Evolutionary conservation across 1,140 invertebrate species (phyloP).

Genomic region (Pseudachorutes palmiensis): DNA sequence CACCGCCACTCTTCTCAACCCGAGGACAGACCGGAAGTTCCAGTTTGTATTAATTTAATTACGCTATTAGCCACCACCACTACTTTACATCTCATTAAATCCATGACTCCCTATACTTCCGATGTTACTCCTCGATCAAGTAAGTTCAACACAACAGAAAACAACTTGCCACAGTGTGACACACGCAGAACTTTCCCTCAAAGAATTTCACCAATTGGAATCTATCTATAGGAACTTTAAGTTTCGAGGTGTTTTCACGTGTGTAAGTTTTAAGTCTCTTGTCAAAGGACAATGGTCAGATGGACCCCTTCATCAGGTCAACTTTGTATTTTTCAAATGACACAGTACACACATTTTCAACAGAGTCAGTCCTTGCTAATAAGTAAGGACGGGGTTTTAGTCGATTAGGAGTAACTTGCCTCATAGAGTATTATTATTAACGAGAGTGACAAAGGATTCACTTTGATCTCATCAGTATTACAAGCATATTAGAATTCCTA

Average conservation of each 20-base stretch:
- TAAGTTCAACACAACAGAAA: conserved; percentile 4
- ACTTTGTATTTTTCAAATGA: too few species aligned
- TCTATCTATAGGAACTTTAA: background rate
- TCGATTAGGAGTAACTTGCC: background rate
- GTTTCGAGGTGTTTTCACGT: too few species aligned
- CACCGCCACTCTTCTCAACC: background rate
- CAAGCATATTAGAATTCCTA: background rate
- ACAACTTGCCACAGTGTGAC: background rate
- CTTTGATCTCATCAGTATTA: conserved; percentile 12
- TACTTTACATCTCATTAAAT: conserved; percentile 1
- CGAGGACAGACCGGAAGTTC: background rate
- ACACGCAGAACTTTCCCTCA: background rate
- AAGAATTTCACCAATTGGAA: background rate
- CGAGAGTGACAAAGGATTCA: background rate
- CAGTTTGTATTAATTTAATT: background rate
- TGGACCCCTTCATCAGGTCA: too few species aligned
- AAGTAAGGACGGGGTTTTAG: background rate
- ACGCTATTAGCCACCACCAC: background rate
- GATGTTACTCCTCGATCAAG: background rate
- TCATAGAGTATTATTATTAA: background rate
- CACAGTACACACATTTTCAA: too few species aligned
- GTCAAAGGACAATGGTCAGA: too few species aligned
- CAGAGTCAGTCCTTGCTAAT: too few species aligned
- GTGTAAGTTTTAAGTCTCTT: too few species aligned
- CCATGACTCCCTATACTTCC: background rate